These are phyloP conservation scores for Natrix natrix DNA, from an alignment of 2,797 vertebrate species.

Conservation along the genomic window DNA sequence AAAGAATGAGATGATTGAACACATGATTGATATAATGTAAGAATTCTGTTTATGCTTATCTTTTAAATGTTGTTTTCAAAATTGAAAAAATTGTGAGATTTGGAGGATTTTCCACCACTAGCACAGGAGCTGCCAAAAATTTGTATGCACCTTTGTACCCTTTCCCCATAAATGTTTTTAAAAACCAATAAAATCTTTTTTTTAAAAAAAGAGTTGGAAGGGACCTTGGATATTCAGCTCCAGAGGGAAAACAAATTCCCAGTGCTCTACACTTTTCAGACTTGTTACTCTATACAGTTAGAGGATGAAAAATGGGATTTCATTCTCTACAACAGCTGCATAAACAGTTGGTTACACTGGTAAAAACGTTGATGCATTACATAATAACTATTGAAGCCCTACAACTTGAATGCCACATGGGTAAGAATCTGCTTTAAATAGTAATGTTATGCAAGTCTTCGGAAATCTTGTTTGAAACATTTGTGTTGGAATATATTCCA, in stretches of 20 bases:
- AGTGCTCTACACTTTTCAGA: neutral
- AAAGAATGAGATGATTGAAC: too few relatives aligned
- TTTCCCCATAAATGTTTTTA: too few relatives aligned
- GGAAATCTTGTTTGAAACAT: neutral
- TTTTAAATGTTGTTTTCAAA: too few relatives aligned
- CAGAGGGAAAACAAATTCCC: neutral
- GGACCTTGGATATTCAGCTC: neutral
- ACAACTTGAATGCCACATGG: neutral
- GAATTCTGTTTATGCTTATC: too few relatives aligned
- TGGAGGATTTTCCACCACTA: too few relatives aligned
- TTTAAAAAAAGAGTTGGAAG: too few relatives aligned
- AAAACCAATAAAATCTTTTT: too few relatives aligned
- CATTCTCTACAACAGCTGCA: too few relatives aligned
- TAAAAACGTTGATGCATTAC: neutral
- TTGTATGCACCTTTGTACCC: too few relatives aligned
- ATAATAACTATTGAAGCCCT: neutral
- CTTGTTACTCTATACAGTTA: neutral
- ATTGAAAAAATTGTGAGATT: too few relatives aligned
- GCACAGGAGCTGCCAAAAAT: too few relatives aligned
- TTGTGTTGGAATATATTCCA: neutral
- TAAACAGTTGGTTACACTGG: neutral
- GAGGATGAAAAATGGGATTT: neutral
- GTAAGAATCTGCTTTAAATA: neutral
- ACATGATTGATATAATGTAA: too few relatives aligned
- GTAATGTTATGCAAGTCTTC: neutral